A percentile compares a stretch with the other conserved stretches of the same genome.
These are phyloP conservation scores for Tadarida brasiliensis DNA, from an alignment of 2,797 vertebrate species.

Conservation along the genomic window DNA sequence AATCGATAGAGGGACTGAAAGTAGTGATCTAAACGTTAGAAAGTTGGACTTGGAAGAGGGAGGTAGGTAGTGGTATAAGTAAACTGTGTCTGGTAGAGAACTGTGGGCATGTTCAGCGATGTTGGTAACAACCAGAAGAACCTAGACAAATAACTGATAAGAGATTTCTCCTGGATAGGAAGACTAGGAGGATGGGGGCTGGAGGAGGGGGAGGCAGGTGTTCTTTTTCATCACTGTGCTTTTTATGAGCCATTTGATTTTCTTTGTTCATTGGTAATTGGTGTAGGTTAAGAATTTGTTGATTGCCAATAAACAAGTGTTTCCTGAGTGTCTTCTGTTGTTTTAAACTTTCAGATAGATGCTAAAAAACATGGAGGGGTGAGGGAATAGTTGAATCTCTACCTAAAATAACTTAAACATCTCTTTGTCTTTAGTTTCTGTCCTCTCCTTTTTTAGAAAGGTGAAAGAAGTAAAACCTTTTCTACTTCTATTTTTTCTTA, in stretches of 20 bases:
- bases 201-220: no score
- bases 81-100: background rate
- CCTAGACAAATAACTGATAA: background rate
- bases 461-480: conserved; percentile 15
- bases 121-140: background rate
- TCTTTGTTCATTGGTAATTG: background rate
- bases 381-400: background rate
- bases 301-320: conserved; percentile 11
- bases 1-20: conserved; percentile 21
- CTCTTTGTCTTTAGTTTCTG: conserved; percentile 44
- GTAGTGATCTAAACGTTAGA: conserved; percentile 24
- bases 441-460: background rate
- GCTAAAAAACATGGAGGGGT: background rate
- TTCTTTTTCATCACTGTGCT: conserved; percentile 36
- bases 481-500: conserved; percentile 38
- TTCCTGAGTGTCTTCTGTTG: background rate
- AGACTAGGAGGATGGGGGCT: background rate
- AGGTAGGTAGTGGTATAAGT: background rate
- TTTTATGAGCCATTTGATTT: conserved; percentile 23
- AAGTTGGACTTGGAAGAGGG: background rate
- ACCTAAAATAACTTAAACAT: background rate
- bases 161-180: background rate
- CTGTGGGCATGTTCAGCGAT: background rate
- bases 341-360: conserved; percentile 42
- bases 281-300: conserved; percentile 20